Conservation (phyloP, 2,888 invertebrate genomes). For the Listrodromus nycthemerus region DNA sequence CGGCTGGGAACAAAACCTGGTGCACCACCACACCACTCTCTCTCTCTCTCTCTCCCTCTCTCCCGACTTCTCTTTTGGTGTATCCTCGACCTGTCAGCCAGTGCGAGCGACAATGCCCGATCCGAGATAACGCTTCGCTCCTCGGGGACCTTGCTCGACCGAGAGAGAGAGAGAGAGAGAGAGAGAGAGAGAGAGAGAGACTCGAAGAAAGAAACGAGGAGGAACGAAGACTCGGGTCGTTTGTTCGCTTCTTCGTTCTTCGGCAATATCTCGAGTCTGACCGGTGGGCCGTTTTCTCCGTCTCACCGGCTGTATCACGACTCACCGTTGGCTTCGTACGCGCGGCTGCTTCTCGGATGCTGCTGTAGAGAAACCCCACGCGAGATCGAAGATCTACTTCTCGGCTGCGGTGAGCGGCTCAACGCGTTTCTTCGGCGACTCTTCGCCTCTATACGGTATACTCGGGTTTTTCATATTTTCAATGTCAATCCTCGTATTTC, state of each 20-base stretch:
- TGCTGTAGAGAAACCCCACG: slow-evolving; percentile 36
- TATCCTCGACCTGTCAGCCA: slow-evolving; percentile 79
- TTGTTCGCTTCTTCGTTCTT: slow-evolving; percentile 38
- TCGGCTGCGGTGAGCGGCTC: slow-evolving; percentile 54
- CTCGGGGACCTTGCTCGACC: slow-evolving; percentile 59
- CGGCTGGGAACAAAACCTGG: slow-evolving; percentile 24
- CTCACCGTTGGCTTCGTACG: slow-evolving; percentile 6
- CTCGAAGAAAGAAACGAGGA: slow-evolving; percentile 6
- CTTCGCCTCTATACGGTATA: background rate
- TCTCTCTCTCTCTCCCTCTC: slow-evolving; percentile 24
- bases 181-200: too few relatives aligned
- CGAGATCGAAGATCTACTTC: slow-evolving; percentile 75
- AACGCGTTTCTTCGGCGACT: slow-evolving; percentile 24
- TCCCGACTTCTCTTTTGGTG: slow-evolving; percentile 49
- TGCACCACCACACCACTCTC: slow-evolving; percentile 20
- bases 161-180: too few relatives aligned
- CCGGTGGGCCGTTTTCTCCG: background rate
- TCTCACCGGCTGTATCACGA: slow-evolving; percentile 34
- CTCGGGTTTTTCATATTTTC: background rate
- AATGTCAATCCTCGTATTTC: background rate
- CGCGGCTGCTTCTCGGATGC: slow-evolving; percentile 22
- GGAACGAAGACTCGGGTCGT: slow-evolving; percentile 25
- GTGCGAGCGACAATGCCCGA: slow-evolving; percentile 84
- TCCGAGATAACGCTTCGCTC: slow-evolving; percentile 80
- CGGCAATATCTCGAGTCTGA: slow-evolving; percentile 47